These are phyloP conservation scores for Butorides virescens DNA, from an alignment of 2,113 vertebrate species.

Conservation along the genomic window DNA sequence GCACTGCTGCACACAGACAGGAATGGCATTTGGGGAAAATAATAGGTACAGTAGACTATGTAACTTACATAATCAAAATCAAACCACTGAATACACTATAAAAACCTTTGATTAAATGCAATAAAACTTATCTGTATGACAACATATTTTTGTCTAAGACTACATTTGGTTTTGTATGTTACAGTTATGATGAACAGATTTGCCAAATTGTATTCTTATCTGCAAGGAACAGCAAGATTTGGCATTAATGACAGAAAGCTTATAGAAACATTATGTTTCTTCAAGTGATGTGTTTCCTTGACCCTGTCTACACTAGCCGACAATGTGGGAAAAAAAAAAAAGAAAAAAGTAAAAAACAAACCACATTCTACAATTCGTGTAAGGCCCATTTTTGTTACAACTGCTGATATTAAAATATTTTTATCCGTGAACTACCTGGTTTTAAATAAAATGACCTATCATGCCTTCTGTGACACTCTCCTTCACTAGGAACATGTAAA, in stretches of 20 bases:
- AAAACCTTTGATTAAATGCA: neutral
- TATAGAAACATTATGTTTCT: neutral
- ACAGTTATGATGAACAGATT: neutral
- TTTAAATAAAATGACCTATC: neutral
- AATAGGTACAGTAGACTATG: neutral
- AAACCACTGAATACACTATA: neutral
- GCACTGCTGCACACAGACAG: neutral
- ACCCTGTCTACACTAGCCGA: neutral
- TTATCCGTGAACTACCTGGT: neutral
- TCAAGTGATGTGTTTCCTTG: neutral
- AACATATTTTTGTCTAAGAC: neutral
- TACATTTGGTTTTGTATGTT: neutral
- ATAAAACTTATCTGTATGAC: neutral
- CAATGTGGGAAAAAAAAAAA: neutral
- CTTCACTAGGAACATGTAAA: neutral
- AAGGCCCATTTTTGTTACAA: neutral
- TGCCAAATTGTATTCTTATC: neutral
- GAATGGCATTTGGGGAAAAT: neutral
- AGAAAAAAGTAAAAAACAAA: neutral
- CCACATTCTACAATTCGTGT: neutral
- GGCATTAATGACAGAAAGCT: neutral
- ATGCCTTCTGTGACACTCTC: neutral
- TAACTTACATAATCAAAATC: constrained; percentile 32
- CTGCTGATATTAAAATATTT: neutral
- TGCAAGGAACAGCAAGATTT: neutral